phyloP scores from a whole-genome alignment of 2,113 vertebrate species.

The Columba livia region DNA sequence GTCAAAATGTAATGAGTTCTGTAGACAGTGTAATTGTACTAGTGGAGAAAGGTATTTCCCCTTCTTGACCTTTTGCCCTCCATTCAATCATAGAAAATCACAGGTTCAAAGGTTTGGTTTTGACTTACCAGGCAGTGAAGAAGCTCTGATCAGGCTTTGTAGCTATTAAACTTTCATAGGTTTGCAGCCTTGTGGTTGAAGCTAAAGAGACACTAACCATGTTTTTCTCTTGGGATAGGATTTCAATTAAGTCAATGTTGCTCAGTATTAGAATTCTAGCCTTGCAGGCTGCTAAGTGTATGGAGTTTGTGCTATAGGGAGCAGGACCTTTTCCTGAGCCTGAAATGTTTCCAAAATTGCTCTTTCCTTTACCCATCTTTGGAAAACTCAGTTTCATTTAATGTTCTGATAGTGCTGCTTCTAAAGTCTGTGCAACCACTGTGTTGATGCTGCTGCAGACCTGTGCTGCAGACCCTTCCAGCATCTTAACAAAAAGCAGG shows the following conservation, averaged over 20 bases:
- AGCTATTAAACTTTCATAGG: conserved; percentile 41
- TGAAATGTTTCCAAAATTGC: background rate
- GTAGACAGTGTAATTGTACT: background rate
- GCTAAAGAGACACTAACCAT: background rate
- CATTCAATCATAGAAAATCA: conserved; percentile 10
- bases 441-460: background rate
- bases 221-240: background rate
- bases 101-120: conserved; percentile 26
- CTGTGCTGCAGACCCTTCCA: background rate
- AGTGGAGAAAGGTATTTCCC: background rate
- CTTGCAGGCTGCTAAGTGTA: background rate
- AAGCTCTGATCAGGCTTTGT: conserved; percentile 29
- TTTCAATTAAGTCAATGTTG: conserved; percentile 7
- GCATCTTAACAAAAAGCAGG: background rate
- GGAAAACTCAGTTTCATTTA: background rate
- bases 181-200: conserved; percentile 1
- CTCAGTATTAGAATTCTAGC: background rate
- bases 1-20: background rate
- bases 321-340: background rate
- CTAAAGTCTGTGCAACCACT: background rate
- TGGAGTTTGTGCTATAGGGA: background rate
- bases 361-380: background rate
- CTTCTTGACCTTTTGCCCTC: background rate
- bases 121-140: background rate
- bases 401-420: accelerated